Percentiles rank a stretch among this genome's conserved stretches.
Conservation (phyloP, 2,888 invertebrate genomes). For the Caenorhabditis imperialis region DNA sequence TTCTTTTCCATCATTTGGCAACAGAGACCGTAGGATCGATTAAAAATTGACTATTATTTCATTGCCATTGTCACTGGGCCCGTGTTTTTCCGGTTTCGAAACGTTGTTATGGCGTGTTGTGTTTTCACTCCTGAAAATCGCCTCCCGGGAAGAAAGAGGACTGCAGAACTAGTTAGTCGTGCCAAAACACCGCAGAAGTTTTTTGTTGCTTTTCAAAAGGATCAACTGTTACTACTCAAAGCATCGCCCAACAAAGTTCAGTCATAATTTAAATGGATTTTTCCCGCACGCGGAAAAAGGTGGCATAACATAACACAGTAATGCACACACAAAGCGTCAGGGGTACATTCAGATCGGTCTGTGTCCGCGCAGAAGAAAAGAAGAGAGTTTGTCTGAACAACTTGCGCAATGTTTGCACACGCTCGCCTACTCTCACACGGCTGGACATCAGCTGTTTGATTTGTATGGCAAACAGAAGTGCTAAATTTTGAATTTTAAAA, state of each 20-base stretch:
- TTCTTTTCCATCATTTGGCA: too few species aligned
- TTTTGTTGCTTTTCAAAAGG: too few species aligned
- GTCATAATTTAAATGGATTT: too few species aligned
- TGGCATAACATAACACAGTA: constrained; percentile 35
- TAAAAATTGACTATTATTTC: constrained; percentile 1
- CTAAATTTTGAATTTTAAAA: not conserved
- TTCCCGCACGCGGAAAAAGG: constrained; percentile 8
- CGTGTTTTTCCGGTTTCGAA: constrained; percentile 54
- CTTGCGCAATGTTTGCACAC: constrained; percentile 55
- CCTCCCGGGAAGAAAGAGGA: constrained; percentile 2
- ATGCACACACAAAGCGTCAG: constrained; percentile 15
- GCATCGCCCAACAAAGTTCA: too few species aligned
- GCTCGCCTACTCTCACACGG: constrained; percentile 43
- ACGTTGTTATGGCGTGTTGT: constrained; percentile 44
- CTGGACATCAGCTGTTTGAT: constrained; percentile 56
- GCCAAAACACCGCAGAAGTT: not conserved
- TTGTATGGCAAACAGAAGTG: constrained; percentile 12
- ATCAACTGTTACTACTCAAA: too few species aligned
- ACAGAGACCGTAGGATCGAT: constrained; percentile 25
- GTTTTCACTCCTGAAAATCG: constrained; percentile 18
- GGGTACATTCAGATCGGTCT: constrained; percentile 13
- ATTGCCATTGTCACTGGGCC: constrained; percentile 2
- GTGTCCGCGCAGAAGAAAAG: constrained; percentile 45
- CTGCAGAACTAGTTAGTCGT: not conserved
- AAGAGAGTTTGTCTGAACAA: constrained; percentile 39